These are phyloP conservation scores for Chromis chromis DNA, from an alignment of 2,797 vertebrate genomes.

Conservation along the genomic window DNA sequence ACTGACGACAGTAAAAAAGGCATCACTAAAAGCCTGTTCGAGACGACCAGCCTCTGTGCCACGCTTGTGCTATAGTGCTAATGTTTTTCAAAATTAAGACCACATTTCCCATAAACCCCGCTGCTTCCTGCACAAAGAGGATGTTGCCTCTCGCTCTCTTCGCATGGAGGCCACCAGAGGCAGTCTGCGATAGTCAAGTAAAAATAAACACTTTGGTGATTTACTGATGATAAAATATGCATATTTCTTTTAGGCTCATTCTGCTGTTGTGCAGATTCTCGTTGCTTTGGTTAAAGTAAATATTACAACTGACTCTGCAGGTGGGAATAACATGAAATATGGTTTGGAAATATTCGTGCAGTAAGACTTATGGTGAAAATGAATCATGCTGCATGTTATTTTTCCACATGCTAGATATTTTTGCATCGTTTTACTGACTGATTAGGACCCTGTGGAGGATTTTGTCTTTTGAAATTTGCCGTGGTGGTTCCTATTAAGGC, in stretches of 20 bases:
- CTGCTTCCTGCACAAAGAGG: slow-evolving; percentile 48
- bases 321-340: slow-evolving; percentile 16
- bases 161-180: slow-evolving; percentile 7
- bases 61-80: slow-evolving; percentile 35
- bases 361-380: slow-evolving; percentile 16
- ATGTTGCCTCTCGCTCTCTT: slow-evolving; percentile 31
- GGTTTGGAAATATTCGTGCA: slow-evolving; percentile 37
- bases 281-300: slow-evolving; percentile 19
- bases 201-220: slow-evolving; percentile 28
- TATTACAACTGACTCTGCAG: slow-evolving; percentile 16
- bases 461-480: slow-evolving; percentile 25
- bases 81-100: slow-evolving; percentile 49
- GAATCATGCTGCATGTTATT: slow-evolving; percentile 40
- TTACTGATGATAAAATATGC: slow-evolving; percentile 28
- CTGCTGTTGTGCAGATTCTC: background rate
- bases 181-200: slow-evolving; percentile 9
- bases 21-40: slow-evolving; percentile 14
- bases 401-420: slow-evolving; percentile 7
- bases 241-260: slow-evolving; percentile 11
- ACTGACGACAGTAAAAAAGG: background rate
- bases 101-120: slow-evolving; percentile 58
- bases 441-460: slow-evolving; percentile 17
- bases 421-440: slow-evolving; percentile 29
- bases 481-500: slow-evolving; percentile 47
- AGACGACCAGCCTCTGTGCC: slow-evolving; percentile 15